phyloP scores from a whole-genome alignment of 1,140 invertebrate species.

The Fopius arisanus region DNA sequence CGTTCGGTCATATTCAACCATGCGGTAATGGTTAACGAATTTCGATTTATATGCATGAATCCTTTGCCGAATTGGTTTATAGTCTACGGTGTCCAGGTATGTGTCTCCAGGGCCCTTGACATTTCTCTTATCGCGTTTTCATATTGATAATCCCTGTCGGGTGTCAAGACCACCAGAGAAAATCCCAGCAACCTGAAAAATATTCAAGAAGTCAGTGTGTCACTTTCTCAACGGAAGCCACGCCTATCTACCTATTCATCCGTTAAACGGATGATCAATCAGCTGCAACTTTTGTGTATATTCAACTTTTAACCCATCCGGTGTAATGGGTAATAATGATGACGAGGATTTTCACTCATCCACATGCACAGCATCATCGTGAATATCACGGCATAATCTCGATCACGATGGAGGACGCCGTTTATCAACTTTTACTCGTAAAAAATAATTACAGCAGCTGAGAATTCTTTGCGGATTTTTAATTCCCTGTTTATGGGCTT shows the following conservation, averaged over 20 bases:
- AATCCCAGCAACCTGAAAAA: not conserved
- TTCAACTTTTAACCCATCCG: slow-evolving; percentile 1
- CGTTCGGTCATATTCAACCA: too few species aligned
- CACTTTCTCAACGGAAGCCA: slow-evolving; percentile 34
- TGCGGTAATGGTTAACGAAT: too few species aligned
- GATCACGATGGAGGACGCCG: not conserved
- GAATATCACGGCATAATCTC: not conserved
- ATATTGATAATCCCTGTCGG: not conserved
- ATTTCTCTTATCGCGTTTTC: not conserved
- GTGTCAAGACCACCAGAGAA: slow-evolving; percentile 15
- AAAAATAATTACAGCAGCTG: not conserved
- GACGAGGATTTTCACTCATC: not conserved
- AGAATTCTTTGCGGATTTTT: not conserved
- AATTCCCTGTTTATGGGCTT: not conserved
- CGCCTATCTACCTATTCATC: slow-evolving; percentile 16
- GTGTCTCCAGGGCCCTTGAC: not conserved
- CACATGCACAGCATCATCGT: not conserved
- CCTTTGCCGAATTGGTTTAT: too few species aligned
- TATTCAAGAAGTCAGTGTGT: slow-evolving; percentile 31
- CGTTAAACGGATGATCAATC: slow-evolving; percentile 6
- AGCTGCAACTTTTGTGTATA: not conserved
- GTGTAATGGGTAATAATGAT: not conserved
- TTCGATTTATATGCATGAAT: too few species aligned
- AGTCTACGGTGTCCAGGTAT: too few species aligned
- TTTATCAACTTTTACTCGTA: not conserved